Base-by-base conservation (phyloP, 1,140 invertebrate genomes). In the Aradophagus sp. region DNA sequence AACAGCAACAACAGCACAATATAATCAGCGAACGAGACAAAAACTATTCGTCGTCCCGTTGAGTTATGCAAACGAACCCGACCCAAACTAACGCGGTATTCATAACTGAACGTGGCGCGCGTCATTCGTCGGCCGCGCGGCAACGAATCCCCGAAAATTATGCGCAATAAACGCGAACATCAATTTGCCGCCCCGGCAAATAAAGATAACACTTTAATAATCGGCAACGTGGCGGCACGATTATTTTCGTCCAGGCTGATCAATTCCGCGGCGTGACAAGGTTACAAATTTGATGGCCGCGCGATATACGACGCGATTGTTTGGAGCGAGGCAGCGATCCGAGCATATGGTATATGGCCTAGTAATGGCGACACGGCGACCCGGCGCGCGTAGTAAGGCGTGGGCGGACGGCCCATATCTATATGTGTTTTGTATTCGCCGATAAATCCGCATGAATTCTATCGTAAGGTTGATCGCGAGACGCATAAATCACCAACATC, bases 381-480 rank as follows among this genome's bases (percentile, higher is more conserved):
- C 59, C 52, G 32, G 44, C 13, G 39, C 27, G 19, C 13, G 44
- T 16, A 17, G 48, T 17, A 31, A 58, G 29, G 38, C 14, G 67
- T 71, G 53, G 67, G 59, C 53, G 67, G 31, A 53, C 67, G 53
- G 34, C 47, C 34, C 59, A 36, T 65, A 65, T 65, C 38, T 62
- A 47, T 38, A 34, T 45, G 38, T 26, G 23, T 68, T 68, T 58
- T 50, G 56, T 69, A 69, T 56, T 69, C 56, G 17, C 35, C 31
- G 56, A 62, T 69, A 62, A 69, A 69, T 69, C 56, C 62, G n/a
- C 38, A 61, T 70, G 52, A 63, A 62, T 56, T 41, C 20, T 56
- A 50, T 69, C 67, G 56, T 58, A 45, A 63, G 52, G 36, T 58
- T 62, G 32, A 70, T 44, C 52, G 44, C 56, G 39, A 69, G 47